A percentile compares a stretch with the other conserved stretches of the same genome.
Evolutionary conservation across 1,140 invertebrate species (phyloP).

Genomic region (Drosophila persimilis): DNA sequence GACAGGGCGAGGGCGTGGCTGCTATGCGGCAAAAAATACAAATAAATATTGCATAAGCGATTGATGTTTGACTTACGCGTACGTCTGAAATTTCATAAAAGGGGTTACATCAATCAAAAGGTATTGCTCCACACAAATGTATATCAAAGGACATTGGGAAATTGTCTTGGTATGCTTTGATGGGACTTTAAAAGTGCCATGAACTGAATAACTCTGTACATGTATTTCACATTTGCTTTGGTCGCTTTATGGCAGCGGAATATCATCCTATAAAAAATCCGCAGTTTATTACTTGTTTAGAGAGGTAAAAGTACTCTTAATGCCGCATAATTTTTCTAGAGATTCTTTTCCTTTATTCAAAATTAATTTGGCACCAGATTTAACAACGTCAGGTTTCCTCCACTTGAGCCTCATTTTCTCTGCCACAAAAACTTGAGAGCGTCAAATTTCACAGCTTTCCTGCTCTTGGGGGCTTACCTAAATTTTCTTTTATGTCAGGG

Average conservation of each 20-base stretch:
- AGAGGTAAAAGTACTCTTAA: conserved; percentile 31
- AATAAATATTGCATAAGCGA: conserved; percentile 39
- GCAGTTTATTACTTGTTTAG: conserved; percentile 42
- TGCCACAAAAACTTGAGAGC: conserved; percentile 35
- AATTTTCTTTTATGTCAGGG: too few relatives aligned
- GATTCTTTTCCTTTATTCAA: conserved; percentile 3
- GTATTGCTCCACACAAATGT: conserved; percentile 1
- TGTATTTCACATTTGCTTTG: conserved; percentile 16
- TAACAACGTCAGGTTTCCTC: conserved; percentile 6
- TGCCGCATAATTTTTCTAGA: conserved; percentile 6
- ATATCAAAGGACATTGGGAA: neutral
- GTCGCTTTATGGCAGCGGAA: conserved; percentile 13
- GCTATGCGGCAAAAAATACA: conserved; percentile 10
- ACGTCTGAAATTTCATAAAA: neutral
- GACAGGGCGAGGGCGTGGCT: neutral
- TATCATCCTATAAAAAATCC: conserved; percentile 15
- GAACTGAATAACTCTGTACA: conserved; percentile 8
- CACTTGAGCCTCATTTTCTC: conserved; percentile 33
- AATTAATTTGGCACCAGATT: conserved; percentile 31
- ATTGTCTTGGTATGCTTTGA: neutral
- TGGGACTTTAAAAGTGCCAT: neutral
- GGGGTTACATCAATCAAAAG: neutral
- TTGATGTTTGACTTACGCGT: conserved; percentile 10
- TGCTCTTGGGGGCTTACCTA: too few relatives aligned
- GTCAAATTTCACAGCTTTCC: conserved; percentile 44